Conservation (phyloP, 2,888 invertebrate genomes). For the Megaustenia siamemsis region DNA sequence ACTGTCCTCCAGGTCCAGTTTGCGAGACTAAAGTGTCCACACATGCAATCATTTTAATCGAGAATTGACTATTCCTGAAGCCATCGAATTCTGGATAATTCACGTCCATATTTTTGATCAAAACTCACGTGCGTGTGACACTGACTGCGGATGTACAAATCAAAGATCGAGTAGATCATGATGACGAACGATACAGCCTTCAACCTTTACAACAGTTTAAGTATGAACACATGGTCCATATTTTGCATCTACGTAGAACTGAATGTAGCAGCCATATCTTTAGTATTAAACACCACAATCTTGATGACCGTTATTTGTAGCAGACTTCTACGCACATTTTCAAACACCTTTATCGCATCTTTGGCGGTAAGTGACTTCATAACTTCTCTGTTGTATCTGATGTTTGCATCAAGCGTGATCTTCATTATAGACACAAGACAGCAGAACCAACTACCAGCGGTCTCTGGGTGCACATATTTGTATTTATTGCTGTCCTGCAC, state of each 20-base stretch:
- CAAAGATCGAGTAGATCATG: too few species aligned
- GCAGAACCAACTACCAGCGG: not conserved
- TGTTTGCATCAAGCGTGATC: not conserved
- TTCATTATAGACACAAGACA: not conserved
- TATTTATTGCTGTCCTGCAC: not conserved
- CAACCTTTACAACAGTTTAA: too few species aligned
- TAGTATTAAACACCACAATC: conserved; percentile 4
- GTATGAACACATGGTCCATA: too few species aligned
- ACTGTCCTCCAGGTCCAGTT: too few species aligned
- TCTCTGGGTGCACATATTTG: not conserved
- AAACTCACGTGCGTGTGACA: too few species aligned
- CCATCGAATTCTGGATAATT: too few species aligned
- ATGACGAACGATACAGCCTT: too few species aligned
- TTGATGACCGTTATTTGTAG: not conserved
- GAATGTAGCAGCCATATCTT: not conserved
- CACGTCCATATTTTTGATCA: too few species aligned
- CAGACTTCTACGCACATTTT: not conserved
- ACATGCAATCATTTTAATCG: too few species aligned
- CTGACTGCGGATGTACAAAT: too few species aligned
- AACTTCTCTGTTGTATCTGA: not conserved
- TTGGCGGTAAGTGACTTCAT: conserved; percentile 16
- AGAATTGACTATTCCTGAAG: too few species aligned
- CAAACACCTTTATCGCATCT: conserved; percentile 9
- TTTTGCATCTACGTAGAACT: not conserved
- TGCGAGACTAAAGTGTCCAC: too few species aligned